Percentiles rank a stretch among this genome's conserved stretches.
These are phyloP conservation scores for Schizopygopsis pylzovi DNA, from an alignment of 2,797 vertebrate genomes.

Conservation along the genomic window DNA sequence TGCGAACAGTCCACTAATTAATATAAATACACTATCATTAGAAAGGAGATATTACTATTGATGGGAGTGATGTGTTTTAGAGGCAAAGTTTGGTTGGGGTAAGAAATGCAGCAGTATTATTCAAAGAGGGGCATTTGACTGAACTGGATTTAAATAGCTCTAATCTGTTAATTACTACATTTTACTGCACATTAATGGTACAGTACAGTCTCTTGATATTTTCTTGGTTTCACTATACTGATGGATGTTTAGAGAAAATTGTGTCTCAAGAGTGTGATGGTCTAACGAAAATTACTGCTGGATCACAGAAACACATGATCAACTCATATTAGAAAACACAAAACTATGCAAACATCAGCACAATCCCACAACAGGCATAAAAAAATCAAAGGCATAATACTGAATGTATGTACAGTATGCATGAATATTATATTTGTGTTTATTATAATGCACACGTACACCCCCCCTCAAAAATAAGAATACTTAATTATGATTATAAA, in stretches of 20 bases:
- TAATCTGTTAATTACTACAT: neutral
- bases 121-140: neutral
- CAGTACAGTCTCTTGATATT: neutral
- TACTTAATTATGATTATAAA: neutral
- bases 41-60: neutral
- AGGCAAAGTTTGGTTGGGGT: neutral
- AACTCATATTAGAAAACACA: neutral
- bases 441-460: no score
- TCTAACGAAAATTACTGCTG: neutral
- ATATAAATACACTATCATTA: conserved; percentile 31
- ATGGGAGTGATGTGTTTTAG: neutral
- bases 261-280: neutral
- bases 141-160: neutral
- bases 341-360: neutral
- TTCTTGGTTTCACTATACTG: neutral
- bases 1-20: conserved; percentile 34
- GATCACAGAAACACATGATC: neutral
- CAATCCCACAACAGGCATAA: no score
- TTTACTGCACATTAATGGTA: neutral
- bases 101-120: neutral
- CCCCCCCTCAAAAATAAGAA: no score
- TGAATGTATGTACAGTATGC: no score
- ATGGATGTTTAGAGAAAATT: neutral
- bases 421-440: no score
- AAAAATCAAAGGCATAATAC: no score